Evolutionary conservation across 2,888 invertebrate genomes (phyloP).

Genomic region (Mystacides longicornis): DNA sequence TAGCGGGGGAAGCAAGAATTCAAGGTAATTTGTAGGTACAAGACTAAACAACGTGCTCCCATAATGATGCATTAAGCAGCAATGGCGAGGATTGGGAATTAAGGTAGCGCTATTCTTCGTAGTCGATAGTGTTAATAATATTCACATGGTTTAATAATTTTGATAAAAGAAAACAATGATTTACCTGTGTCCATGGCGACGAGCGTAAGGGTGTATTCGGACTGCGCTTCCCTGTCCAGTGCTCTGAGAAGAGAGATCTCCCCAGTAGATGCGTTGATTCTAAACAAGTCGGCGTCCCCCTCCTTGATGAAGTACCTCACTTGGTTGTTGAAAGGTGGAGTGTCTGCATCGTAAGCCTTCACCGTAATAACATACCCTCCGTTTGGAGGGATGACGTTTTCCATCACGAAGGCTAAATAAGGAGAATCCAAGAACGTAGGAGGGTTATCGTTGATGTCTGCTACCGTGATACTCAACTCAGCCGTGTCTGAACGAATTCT

Average conservation of each 20-base stretch:
- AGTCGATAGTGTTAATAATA: no score
- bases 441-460: slow-evolving; percentile 90
- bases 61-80: no score
- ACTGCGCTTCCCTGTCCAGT: slow-evolving; percentile 76
- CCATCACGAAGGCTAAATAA: slow-evolving; percentile 88
- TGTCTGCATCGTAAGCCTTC: slow-evolving; percentile 85
- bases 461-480: slow-evolving; percentile 74
- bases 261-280: slow-evolving; percentile 86
- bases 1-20: no score
- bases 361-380: slow-evolving; percentile 76
- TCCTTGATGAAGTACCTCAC: slow-evolving; percentile 91
- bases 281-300: slow-evolving; percentile 84
- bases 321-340: slow-evolving; percentile 81
- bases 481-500: slow-evolving; percentile 64
- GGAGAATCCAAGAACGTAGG: slow-evolving; percentile 93
- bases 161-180: no score
- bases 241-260: slow-evolving; percentile 78
- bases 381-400: slow-evolving; percentile 77
- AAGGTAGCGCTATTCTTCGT: neutral
- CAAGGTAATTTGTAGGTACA: no score
- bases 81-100: neutral
- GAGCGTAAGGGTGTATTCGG: slow-evolving; percentile 76
- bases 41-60: no score
- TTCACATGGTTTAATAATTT: no score
- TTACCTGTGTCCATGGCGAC: slow-evolving; percentile 93